phyloP scores from a whole-genome alignment of 2,113 vertebrate species.

The pig (Sus scrofa) region DNA sequence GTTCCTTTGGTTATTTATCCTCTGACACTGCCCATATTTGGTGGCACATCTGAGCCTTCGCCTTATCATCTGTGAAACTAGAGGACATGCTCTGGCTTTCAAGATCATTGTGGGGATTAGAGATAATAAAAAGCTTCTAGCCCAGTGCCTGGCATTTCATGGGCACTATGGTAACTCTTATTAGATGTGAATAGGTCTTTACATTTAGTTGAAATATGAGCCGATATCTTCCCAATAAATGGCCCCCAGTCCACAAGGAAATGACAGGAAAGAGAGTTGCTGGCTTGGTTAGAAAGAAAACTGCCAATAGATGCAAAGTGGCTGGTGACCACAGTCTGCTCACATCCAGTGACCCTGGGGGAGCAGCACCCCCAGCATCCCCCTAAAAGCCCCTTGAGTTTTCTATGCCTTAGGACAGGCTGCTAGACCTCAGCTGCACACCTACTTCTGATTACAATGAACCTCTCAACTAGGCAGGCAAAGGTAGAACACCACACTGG shows the following conservation, averaged over 20 bases:
- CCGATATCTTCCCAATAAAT: not conserved
- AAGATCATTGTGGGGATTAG: not conserved
- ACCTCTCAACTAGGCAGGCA: not conserved
- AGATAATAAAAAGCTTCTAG: not conserved
- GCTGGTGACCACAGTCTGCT: not conserved
- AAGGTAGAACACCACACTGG: not conserved
- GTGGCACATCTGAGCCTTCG: not conserved
- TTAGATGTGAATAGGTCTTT: slow-evolving; percentile 22
- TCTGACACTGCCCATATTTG: not conserved
- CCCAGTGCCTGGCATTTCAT: not conserved
- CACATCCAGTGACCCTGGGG: not conserved
- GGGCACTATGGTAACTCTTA: not conserved
- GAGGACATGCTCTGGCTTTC: not conserved
- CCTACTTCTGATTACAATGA: not conserved
- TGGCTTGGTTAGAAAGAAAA: not conserved
- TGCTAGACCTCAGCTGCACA: not conserved
- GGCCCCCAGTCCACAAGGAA: not conserved
- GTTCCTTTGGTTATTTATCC: not conserved
- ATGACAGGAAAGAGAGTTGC: not conserved
- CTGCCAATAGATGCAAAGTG: not conserved
- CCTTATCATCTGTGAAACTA: not conserved
- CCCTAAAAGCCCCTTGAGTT: not conserved
- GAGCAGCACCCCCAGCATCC: not conserved
- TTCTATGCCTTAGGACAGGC: not conserved
- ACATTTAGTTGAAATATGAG: slow-evolving; percentile 1